Evolutionary conservation across 2,888 invertebrate genomes (phyloP), one percentile per base, ranked within the genome.

Genomic region (Drosophila borborema): DNA sequence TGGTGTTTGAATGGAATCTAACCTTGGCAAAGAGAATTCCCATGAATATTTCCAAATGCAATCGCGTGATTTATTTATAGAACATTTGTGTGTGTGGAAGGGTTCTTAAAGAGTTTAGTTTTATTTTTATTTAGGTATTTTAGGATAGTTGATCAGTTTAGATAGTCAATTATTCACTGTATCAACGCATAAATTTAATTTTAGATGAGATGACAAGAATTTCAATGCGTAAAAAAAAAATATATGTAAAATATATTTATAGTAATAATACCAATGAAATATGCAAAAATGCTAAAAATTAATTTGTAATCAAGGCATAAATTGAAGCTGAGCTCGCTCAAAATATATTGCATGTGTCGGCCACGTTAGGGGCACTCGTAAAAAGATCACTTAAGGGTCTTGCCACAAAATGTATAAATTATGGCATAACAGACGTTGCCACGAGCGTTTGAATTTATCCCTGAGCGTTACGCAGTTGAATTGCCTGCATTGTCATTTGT

Each of bases 401-500:
- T 41, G 41, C 23, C 54, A 54, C 16, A 28, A 45, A 43, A 20
- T 12, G 28, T 61, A 40, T 14, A 54, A 31, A 45, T 45, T 16
- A 18, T 14, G 10, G 34, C 14, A 10, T 70, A 23, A 36, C 54
- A 51, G 36, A 12, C 20, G 41, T n/a, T n/a, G n/a, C n/a, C n/a
- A n/a, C n/a, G n/a, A n/a, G n/a, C n/a, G n/a, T n/a, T n/a, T n/a
- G n/a, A n/a, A n/a, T n/a, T n/a, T n/a, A n/a, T 53, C 68, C 68
- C 72, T 69, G 63, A 34, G 36, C 53, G 36, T n/a, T 45, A 53
- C 53, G 45, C 51, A 43, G 53, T 56, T 34, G 43, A 59, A 60
- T 43, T 70, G 67, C 53, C 64, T 45, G 53, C 73, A 61, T 61
- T 70, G 70, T 67, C 71, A 59, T 74, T 77, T 74, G 48, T 59